Evolutionary conservation across 2,888 invertebrate genomes (phyloP).

Genomic region (Tenthredo livida): DNA sequence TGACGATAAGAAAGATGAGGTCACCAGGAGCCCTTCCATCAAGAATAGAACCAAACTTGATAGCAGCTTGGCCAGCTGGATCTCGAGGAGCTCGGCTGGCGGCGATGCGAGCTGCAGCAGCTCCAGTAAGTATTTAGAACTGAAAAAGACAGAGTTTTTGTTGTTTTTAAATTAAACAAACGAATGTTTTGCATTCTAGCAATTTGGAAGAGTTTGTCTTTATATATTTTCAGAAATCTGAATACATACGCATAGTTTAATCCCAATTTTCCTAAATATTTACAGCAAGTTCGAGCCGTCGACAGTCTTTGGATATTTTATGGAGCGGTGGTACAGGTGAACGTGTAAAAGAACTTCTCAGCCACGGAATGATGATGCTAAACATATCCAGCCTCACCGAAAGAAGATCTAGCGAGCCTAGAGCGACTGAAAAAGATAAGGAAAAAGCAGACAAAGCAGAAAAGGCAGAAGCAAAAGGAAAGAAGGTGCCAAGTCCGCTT

Average conservation of each 20-base stretch:
- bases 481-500: conserved; percentile 82
- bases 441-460: conserved; percentile 69
- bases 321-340: conserved; percentile 87
- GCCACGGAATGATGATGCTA: conserved; percentile 87
- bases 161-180: neutral
- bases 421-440: conserved; percentile 79
- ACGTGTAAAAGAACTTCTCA: conserved; percentile 90
- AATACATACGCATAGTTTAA: neutral
- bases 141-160: neutral
- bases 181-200: neutral
- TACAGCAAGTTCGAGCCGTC: conserved; percentile 77
- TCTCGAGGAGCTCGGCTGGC: conserved; percentile 80
- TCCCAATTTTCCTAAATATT: conserved; percentile 23
- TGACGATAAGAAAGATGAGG: conserved; percentile 72
- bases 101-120: conserved; percentile 75
- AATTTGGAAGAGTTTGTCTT: neutral
- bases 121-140: conserved; percentile 72
- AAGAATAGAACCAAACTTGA: conserved; percentile 77
- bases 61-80: conserved; percentile 80
- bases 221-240: neutral
- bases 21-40: conserved; percentile 75
- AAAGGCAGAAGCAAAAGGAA: conserved; percentile 73
- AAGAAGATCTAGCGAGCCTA: conserved; percentile 86
- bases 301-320: conserved; percentile 89
- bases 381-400: conserved; percentile 87